Base-by-base conservation (phyloP, 2,113 vertebrate genomes). In the Menidia beryllina region DNA sequence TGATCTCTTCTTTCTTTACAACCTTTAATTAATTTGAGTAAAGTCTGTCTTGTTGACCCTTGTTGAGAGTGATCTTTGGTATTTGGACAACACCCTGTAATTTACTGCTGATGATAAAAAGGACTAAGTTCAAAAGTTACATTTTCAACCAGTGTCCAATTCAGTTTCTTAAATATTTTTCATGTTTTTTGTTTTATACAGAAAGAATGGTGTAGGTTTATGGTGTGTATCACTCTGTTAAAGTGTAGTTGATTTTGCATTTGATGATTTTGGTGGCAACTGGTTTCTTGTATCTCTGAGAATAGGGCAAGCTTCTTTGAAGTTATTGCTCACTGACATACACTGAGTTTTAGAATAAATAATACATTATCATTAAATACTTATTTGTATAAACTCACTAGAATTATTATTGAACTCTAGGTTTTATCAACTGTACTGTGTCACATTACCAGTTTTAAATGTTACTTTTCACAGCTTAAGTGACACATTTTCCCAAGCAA, bases 401-500 rank as follows among this genome's bases (percentile, higher is more conserved):
- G 70, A 76, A 75, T 72, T 68, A 75, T 72, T 68, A 87, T 56
- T 73, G 65, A 83, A 60, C 73, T 75, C 38, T 49, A 65, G 48
- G 51, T 84, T 87, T 88, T 87, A 67, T 81, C 79, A 54, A 72
- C 14, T 63, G 63, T 55, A 60, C 43, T 60, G 69, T 84, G 55
- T 79, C 75, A 75, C 73, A 69, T 85, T 81, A 67, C 72, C 79
- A 54, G 65, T 71, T 84, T 55, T 72, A 69, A 77, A 55, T 27
- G 30, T 66, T 83, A 67, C 36, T 70, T 79, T 77, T 70, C 82
- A 85, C 70, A 72, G 81, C 66, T 66, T 77, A 75, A 86, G 86
- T 83, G 54, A 84, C 75, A 83, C 56, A 53, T 79, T 80, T 67
- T 79, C 84, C 39, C 63, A 70, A 89, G 76, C 85, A 79, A 90